A percentile compares a stretch with the other conserved stretches of the same genome.
phyloP scores from a whole-genome alignment of 92 coral and sea anemone species.

The Porites evermanni region DNA sequence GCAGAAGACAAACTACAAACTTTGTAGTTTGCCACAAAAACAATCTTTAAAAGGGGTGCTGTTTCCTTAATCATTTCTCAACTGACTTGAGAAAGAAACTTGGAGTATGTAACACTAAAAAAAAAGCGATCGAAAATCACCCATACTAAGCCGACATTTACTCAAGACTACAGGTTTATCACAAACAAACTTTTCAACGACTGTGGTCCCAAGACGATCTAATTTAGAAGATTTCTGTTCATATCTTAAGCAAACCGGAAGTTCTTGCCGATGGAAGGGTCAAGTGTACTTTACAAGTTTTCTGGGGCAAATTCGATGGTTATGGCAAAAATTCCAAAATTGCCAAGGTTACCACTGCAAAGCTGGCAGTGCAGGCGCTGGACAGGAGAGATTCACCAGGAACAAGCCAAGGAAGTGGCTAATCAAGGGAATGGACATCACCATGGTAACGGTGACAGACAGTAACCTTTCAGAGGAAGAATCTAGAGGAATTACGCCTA shows the following conservation, averaged over 20 bases:
- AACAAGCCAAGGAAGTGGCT: background rate
- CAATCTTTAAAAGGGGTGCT: too few species aligned
- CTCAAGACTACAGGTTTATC: too few species aligned
- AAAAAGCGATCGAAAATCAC: too few species aligned
- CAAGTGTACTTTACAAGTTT: conserved; percentile 56
- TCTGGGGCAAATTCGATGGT: conserved; percentile 78
- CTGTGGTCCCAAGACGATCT: too few species aligned
- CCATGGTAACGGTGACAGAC: background rate
- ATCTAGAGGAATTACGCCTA: background rate
- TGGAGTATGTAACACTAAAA: too few species aligned
- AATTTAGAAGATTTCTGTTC: background rate
- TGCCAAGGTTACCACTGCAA: conserved; percentile 78
- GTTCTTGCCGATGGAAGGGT: conserved; percentile 61
- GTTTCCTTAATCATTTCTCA: too few species aligned
- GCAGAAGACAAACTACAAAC: too few species aligned
- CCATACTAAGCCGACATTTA: too few species aligned
- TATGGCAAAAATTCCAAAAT: conserved; percentile 67
- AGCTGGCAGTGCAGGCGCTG: conserved; percentile 60
- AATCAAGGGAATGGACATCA: background rate
- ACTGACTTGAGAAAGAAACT: too few species aligned
- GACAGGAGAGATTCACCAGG: background rate
- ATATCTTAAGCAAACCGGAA: conserved; percentile 57
- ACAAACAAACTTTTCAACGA: too few species aligned
- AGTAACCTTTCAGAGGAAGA: background rate
- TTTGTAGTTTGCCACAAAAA: too few species aligned